Evolutionary conservation across 1,140 invertebrate genomes (phyloP).

Genomic region (Pararge aegeria): DNA sequence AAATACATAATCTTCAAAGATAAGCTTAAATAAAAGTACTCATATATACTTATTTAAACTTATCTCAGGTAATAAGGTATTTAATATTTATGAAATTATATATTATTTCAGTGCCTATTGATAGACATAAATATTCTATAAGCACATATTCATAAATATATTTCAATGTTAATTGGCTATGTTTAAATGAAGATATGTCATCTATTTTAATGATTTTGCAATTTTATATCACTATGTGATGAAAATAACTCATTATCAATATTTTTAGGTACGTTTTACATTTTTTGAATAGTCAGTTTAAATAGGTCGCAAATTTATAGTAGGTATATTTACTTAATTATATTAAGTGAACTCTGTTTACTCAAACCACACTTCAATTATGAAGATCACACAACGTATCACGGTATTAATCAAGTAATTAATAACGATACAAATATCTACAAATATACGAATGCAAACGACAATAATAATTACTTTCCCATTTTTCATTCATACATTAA

Average conservation of each 20-base stretch:
- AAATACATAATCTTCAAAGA: background rate
- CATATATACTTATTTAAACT: background rate
- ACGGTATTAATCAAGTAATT: conserved; percentile 15
- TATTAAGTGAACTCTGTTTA: conserved; percentile 56
- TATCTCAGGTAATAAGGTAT: background rate
- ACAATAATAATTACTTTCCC: conserved; percentile 9
- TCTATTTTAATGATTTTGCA: conserved; percentile 42
- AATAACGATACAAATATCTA: conserved; percentile 16
- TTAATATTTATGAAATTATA: background rate
- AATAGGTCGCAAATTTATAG: conserved; percentile 53
- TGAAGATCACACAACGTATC: conserved; percentile 46
- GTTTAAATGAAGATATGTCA: conserved; percentile 62
- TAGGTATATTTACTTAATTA: conserved; percentile 56
- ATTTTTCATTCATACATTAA: background rate
- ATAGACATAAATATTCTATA: conserved; percentile 58
- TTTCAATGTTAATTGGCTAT: conserved; percentile 21
- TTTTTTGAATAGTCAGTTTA: conserved; percentile 38
- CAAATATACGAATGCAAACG: conserved; percentile 3
- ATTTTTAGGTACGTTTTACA: conserved; percentile 15
- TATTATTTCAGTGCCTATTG: conserved; percentile 51
- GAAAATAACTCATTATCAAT: conserved; percentile 27
- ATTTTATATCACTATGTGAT: conserved; percentile 68
- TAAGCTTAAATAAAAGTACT: background rate
- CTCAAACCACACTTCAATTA: conserved; percentile 35
- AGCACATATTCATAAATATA: conserved; percentile 22